A percentile compares a stretch with the other conserved stretches of the same genome.
Evolutionary conservation across 2,113 vertebrate species (phyloP).

Genomic region (Lycaon pictus): DNA sequence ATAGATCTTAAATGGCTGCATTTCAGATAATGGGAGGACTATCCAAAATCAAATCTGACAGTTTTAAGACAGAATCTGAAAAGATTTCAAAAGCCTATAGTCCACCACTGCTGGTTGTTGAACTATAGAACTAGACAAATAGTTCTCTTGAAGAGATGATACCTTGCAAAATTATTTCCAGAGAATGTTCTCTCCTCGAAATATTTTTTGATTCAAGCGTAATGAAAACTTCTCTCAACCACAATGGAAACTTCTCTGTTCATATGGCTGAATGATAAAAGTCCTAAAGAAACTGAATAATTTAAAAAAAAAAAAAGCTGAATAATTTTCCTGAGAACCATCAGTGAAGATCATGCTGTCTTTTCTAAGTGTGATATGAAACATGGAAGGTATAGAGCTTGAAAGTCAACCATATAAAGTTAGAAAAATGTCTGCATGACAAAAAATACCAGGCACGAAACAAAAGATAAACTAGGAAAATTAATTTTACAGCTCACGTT

Average conservation of each 20-base stretch:
- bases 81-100: constrained; percentile 5
- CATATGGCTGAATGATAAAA: neutral
- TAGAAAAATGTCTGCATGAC: neutral
- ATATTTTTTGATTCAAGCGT: constrained; percentile 26
- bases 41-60: neutral
- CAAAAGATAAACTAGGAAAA: constrained; percentile 37
- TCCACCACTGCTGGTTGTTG: neutral
- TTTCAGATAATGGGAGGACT: neutral
- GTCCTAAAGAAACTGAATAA: constrained; percentile 16
- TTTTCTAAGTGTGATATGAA: constrained; percentile 37
- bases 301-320: too few species aligned
- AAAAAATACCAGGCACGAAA: neutral
- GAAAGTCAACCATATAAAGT: constrained; percentile 30
- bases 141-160: constrained; percentile 13
- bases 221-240: neutral
- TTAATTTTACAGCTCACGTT: neutral
- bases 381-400: neutral
- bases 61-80: constrained; percentile 31
- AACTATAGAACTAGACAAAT: neutral
- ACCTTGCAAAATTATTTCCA: constrained; percentile 29
- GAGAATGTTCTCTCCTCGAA: neutral
- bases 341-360: constrained; percentile 4
- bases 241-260: neutral
- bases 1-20: neutral
- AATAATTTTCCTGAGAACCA: neutral